Percentiles rank a stretch among this genome's conserved stretches.
Conservation (phyloP, 2,888 invertebrate genomes). For the Machimus rusticus region DNA sequence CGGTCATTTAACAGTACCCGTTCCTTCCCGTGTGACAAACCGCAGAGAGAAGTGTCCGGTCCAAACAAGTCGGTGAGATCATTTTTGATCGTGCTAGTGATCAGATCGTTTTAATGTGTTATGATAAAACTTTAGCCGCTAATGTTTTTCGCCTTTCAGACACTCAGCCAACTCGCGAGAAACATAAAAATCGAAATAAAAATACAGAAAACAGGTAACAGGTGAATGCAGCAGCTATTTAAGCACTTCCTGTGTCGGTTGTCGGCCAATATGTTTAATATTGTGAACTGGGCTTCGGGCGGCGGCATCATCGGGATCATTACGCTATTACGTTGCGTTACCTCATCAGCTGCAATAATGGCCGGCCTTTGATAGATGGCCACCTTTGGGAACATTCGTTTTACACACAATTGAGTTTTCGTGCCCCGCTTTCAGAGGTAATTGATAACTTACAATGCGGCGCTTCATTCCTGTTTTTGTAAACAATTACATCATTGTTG, state of each 20-base stretch:
- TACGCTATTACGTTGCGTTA: conserved; percentile 1
- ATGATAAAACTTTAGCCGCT: neutral
- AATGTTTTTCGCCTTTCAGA: neutral
- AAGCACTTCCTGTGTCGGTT: neutral
- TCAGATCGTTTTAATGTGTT: neutral
- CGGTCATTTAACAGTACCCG: neutral
- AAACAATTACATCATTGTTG: conserved; percentile 30
- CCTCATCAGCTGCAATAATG: neutral
- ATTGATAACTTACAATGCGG: conserved; percentile 24
- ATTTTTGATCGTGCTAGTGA: neutral
- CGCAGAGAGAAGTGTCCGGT: neutral
- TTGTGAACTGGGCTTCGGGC: neutral
- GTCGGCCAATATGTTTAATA: neutral
- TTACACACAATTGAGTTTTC: conserved; percentile 23
- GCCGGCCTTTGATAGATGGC: neutral
- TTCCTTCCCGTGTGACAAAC: neutral
- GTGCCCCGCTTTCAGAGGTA: conserved; percentile 11
- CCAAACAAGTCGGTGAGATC: neutral
- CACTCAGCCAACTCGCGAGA: neutral
- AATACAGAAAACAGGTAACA: conserved; percentile 8
- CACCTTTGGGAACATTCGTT: neutral
- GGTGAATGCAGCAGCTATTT: conserved; percentile 5
- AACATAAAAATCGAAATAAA: neutral
- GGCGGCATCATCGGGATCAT: neutral
- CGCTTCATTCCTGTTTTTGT: neutral